Percentiles rank a stretch among this genome's conserved stretches.
These are phyloP conservation scores for Jaculus jaculus DNA, from an alignment of 2,113 vertebrate species.

Conservation along the genomic window DNA sequence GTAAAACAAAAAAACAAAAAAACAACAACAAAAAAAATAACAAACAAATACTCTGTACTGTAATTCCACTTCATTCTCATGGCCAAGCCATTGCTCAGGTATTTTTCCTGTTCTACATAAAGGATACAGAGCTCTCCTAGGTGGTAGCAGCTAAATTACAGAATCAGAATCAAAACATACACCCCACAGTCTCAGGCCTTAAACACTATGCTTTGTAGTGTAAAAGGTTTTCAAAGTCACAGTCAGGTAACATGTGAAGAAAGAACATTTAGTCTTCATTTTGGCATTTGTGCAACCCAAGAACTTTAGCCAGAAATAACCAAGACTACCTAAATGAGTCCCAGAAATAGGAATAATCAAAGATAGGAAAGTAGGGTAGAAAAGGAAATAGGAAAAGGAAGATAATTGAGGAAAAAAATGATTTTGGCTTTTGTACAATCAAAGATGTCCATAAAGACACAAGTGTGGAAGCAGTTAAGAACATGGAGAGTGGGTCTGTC, in stretches of 20 bases:
- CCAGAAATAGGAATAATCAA: slow-evolving; percentile 5
- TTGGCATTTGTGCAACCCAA: neutral
- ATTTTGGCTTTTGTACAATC: slow-evolving; percentile 21
- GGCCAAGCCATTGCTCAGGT: neutral
- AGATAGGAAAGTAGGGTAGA: neutral
- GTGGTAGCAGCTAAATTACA: neutral
- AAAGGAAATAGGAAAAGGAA: neutral
- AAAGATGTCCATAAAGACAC: neutral
- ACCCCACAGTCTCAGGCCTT: neutral
- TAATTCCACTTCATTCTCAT: slow-evolving; percentile 14
- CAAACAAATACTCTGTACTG: neutral
- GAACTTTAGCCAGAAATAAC: neutral
- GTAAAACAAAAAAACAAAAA: no score
- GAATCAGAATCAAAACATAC: neutral
- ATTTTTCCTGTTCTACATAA: neutral
- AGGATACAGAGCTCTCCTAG: neutral
- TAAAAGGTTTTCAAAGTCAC: slow-evolving; percentile 31
- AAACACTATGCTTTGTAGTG: neutral
- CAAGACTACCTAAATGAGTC: slow-evolving; percentile 12
- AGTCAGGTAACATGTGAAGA: neutral
- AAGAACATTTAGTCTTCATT: neutral
- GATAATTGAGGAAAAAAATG: neutral
- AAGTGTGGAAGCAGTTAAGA: neutral
- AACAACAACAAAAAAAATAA: no score
- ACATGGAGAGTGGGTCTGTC: neutral